phyloP scores from a whole-genome alignment of 2,113 vertebrate species.

The Gobius niger region DNA sequence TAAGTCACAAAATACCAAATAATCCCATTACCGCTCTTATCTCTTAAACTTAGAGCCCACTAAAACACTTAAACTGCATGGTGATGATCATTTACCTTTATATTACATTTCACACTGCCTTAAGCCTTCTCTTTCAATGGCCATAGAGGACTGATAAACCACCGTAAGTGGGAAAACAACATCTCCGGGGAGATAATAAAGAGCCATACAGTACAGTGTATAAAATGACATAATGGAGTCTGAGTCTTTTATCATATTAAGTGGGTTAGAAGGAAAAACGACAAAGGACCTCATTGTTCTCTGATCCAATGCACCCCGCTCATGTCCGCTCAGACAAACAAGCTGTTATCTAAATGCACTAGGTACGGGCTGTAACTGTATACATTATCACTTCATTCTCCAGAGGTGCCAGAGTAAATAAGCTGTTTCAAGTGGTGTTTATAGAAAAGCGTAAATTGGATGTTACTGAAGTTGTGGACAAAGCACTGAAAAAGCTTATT shows the following conservation, averaged over 20 bases:
- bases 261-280: background rate
- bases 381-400: constrained; percentile 31
- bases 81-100: background rate
- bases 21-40: background rate
- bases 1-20: background rate
- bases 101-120: background rate
- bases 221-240: background rate
- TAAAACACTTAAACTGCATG: background rate
- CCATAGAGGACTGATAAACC: constrained; percentile 4
- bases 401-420: constrained; percentile 21
- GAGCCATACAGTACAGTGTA: background rate
- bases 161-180: constrained; percentile 6
- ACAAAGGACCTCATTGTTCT: background rate
- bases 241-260: constrained; percentile 1
- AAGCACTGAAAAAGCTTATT: constrained; percentile 33
- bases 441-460: constrained; percentile 19
- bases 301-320: background rate
- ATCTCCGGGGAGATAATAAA: background rate
- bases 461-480: constrained; percentile 26
- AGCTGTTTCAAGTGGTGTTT: constrained; percentile 17
- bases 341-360: constrained; percentile 8
- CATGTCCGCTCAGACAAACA: constrained; percentile 1
- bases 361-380: constrained; percentile 1
- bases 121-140: background rate
- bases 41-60: background rate